Percentiles rank a stretch among this genome's conserved stretches.
Conservation (phyloP, 2,797 vertebrate species). For the Loriculus beryllinus region DNA sequence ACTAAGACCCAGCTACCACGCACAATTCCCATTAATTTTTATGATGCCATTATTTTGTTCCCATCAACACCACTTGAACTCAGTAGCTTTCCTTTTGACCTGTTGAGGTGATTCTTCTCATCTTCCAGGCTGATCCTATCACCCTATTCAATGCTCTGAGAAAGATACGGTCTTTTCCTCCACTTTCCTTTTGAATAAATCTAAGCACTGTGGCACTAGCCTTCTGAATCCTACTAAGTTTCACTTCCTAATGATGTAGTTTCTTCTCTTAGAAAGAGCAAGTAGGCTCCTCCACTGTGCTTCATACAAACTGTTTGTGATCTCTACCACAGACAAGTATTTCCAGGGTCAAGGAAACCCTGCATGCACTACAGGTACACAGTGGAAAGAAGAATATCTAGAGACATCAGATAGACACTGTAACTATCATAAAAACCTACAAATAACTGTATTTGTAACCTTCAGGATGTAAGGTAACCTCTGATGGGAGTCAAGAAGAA, state of each 20-base stretch:
- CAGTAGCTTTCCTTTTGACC: background rate
- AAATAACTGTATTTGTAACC: background rate
- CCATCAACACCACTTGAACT: background rate
- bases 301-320: background rate
- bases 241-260: background rate
- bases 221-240: background rate
- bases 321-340: background rate
- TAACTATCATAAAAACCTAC: background rate
- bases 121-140: background rate
- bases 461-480: background rate
- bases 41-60: background rate
- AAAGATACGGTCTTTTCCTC: background rate
- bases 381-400: background rate
- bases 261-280: background rate
- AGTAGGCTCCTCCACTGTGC: background rate
- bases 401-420: background rate
- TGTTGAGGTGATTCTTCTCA: background rate
- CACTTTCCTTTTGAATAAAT: background rate
- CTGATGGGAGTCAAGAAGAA: background rate
- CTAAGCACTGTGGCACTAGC: background rate
- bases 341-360: background rate
- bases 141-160: background rate
- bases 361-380: background rate
- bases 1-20: background rate
- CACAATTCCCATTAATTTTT: background rate